Base-by-base conservation (phyloP, 1,140 invertebrate genomes). In the Drosophila azteca region DNA sequence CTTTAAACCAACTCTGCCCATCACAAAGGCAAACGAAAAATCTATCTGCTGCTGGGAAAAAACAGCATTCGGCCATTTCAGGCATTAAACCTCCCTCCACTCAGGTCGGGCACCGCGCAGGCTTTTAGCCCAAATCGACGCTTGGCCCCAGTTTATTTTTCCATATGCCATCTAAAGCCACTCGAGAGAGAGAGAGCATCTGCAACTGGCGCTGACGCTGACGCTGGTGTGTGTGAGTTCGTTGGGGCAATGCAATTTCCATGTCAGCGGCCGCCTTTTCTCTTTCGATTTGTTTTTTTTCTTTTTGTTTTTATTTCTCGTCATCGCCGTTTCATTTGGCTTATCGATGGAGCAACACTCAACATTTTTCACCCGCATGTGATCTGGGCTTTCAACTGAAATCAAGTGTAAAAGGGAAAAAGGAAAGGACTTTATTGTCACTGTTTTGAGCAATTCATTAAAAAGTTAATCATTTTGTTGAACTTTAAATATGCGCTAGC, bases 191-290 rank as follows among this genome's bases (percentile, higher is more conserved):
- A 13, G 35, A 39, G 24, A 49, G 29, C 41, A 35, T 57, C 31
- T 48, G 44, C 49, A 53, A 22, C n/a, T 15, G 17, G 17, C 53
- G 24, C 26, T 35, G n/a, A 11, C 13, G 22, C n/a, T 15, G 17
- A 13, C 53, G 24, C 26, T 35, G n/a, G 11, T 9, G 9, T 24
- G 29, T 15, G 44, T 9, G 20, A 62, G 53, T 43, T 39, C 49
- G 62, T 71, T 54, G 35, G 39, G 50, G 35, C 52, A 73, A 74
- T 74, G 60, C 60, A 58, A 48, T 65, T 74, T 65, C 43, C 61
- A 65, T 74, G 61, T 74, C 69, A 43, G 61, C n/a, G 22, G 3
- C 7, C 39, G 39, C 22, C 41, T 64, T 51, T 70, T 39, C 26
- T 45, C 51, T 55, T 64, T 70, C 11, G n/a, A 35, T 9, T 31